Evolutionary conservation across 2,888 invertebrate genomes (phyloP).

Genomic region (Prosopocoilus inquinatus): DNA sequence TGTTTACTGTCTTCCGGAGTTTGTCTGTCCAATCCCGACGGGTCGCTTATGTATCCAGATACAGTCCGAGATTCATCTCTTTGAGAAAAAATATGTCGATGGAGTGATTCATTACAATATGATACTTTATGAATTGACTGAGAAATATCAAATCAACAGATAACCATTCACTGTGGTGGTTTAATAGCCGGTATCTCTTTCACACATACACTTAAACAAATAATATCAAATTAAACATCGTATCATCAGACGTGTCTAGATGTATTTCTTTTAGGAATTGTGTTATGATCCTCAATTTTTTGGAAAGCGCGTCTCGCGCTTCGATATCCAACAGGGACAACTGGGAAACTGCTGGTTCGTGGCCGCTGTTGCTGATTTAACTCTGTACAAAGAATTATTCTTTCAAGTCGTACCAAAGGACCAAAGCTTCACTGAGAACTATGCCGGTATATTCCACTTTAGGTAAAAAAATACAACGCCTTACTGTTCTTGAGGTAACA

Average conservation of each 20-base stretch:
- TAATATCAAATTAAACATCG: too few relatives aligned
- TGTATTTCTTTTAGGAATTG: slow-evolving; percentile 68
- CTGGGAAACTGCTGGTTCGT: slow-evolving; percentile 96
- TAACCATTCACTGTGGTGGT: too few relatives aligned
- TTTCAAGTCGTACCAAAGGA: slow-evolving; percentile 95
- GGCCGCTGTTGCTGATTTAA: slow-evolving; percentile 92
- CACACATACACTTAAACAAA: too few relatives aligned
- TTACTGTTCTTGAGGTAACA: not conserved
- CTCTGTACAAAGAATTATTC: slow-evolving; percentile 82
- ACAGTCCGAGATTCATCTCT: too few relatives aligned
- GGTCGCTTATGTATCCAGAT: too few relatives aligned
- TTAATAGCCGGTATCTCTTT: too few relatives aligned
- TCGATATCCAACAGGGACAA: slow-evolving; percentile 97
- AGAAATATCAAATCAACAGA: too few relatives aligned
- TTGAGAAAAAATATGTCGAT: too few relatives aligned
- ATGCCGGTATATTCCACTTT: slow-evolving; percentile 94
- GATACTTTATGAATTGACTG: too few relatives aligned
- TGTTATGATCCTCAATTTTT: slow-evolving; percentile 84
- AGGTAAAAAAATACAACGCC: slow-evolving; percentile 54
- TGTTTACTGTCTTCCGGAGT: too few relatives aligned
- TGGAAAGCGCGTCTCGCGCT: slow-evolving; percentile 91
- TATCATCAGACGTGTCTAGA: not conserved
- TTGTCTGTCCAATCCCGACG: too few relatives aligned
- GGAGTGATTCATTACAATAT: too few relatives aligned
- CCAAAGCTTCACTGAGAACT: slow-evolving; percentile 89